Percentiles rank a stretch among this genome's conserved stretches.
phyloP scores from a whole-genome alignment of 2,797 vertebrate genomes.

The Acipenser transmontanus region DNA sequence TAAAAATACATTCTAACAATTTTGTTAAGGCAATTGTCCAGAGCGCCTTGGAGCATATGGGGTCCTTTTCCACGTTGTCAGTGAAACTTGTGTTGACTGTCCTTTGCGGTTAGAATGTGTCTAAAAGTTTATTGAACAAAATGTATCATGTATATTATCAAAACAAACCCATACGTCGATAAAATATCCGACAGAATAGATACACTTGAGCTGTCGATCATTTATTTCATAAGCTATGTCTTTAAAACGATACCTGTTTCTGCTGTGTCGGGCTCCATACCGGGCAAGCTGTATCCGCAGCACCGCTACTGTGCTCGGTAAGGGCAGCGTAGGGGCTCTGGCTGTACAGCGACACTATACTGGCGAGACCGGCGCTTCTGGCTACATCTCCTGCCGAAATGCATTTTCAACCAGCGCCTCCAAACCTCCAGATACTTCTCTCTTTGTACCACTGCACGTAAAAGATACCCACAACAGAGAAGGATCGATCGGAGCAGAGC shows the following conservation, averaged over 20 bases:
- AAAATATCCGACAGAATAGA: background rate
- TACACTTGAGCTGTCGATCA: conserved; percentile 19
- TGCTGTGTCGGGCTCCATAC: conserved; percentile 50
- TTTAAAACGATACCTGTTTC: conserved; percentile 45
- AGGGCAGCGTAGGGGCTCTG: too few species aligned
- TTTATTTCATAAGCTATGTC: conserved; percentile 41
- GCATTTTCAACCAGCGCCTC: conserved; percentile 45
- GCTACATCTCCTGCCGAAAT: conserved; percentile 27
- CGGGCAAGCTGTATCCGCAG: conserved; percentile 29
- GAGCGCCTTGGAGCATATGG: background rate
- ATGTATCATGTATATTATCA: background rate
- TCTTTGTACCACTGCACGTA: conserved; percentile 79
- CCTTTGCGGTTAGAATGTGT: conserved; percentile 29
- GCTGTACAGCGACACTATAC: conserved; percentile 5
- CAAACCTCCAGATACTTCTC: conserved; percentile 75
- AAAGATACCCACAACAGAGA: conserved; percentile 45
- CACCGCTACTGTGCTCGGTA: conserved; percentile 2
- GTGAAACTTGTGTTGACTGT: conserved; percentile 42
- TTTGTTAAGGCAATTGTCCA: too few species aligned
- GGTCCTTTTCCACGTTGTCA: conserved; percentile 50
- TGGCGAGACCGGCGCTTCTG: background rate
- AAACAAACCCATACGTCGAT: background rate
- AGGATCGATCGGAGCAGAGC: conserved; percentile 73
- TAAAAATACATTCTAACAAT: too few species aligned
- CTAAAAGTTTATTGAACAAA: background rate